Evolutionary conservation across 2,888 invertebrate species (phyloP).

Genomic region (Cephus runcator): DNA sequence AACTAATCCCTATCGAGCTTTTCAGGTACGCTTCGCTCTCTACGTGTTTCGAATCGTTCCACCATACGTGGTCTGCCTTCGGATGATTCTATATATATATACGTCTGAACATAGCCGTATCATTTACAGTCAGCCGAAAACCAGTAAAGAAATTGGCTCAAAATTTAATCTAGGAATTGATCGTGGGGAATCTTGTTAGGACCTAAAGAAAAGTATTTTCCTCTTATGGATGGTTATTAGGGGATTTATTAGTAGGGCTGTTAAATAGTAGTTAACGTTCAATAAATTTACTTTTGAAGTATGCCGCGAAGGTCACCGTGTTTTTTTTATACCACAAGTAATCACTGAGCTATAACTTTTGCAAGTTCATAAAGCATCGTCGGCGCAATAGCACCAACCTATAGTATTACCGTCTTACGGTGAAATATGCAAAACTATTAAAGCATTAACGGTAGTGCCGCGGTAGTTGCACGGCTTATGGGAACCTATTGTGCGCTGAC

Average conservation of each 20-base stretch:
- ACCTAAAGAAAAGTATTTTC: neutral
- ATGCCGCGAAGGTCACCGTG: neutral
- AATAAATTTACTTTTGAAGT: neutral
- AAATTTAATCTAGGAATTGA: neutral
- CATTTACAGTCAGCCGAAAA: neutral
- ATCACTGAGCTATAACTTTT: neutral
- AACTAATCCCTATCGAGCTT: conserved; percentile 2
- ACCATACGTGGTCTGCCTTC: neutral
- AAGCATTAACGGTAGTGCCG: conserved; percentile 20
- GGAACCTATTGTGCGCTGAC: conserved; percentile 27
- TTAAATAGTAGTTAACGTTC: neutral
- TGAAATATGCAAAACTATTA: conserved; percentile 22
- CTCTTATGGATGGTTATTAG: neutral
- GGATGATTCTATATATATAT: neutral
- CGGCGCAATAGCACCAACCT: neutral
- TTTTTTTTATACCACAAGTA: neutral
- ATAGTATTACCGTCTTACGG: conserved; percentile 10
- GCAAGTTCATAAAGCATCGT: conserved; percentile 6
- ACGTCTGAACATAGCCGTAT: neutral
- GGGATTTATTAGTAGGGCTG: neutral
- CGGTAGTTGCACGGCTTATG: conserved; percentile 10
- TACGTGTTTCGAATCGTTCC: conserved; percentile 5
- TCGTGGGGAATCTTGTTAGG: neutral
- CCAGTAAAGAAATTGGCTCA: neutral
- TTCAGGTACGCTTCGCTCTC: neutral